Base-by-base conservation (phyloP, 1,140 invertebrate genomes). In the Hypsibius dujardini region DNA sequence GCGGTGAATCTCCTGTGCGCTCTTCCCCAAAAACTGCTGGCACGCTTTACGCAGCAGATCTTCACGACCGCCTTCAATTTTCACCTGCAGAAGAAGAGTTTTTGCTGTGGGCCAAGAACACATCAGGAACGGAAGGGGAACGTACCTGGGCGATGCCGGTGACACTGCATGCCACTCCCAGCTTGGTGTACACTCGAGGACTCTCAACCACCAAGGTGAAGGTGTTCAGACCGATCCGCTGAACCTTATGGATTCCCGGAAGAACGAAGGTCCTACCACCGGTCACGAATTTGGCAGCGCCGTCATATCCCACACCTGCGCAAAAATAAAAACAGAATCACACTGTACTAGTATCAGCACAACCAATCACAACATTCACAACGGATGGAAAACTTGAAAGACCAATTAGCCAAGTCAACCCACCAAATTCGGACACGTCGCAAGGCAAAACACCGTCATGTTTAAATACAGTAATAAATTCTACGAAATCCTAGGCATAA, bases 181-280 rank as follows among this genome's bases (percentile, higher is more conserved):
- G 90, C 77, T 89, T 90, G 46, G 93, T 96, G 79, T 97, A 96
- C 0, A 96, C 92, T 72, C 88, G 77, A 12, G 79, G 79, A 70
- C 79, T 82, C 74, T 82, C 79, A 72, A 84, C 77, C 0, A 74
- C 75, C 56, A 80, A 73, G 2, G 78, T 81, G 75, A 80, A 75
- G 40, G 76, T 78, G 73, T 79, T 80, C 3, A 80, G 73, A 40
- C 74, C 75, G 59, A 80, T 75, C 90, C 88, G 89, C 81, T 97
- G 93, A 73, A 96, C 89, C 83, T 87, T 87, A 79, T 98, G 94
- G 71, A 97, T 85, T 7, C 87, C 81, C 12, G 94, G 94, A 92
- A 92, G 96, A 1, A 98, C 93, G 83, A 96, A 98, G 45, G 92
- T 91, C 73, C 94, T 82, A 28, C 94, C 94, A 74, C 94, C 94